Evolutionary conservation across 2,113 vertebrate species (phyloP).

Genomic region (Catagonus wagneri): DNA sequence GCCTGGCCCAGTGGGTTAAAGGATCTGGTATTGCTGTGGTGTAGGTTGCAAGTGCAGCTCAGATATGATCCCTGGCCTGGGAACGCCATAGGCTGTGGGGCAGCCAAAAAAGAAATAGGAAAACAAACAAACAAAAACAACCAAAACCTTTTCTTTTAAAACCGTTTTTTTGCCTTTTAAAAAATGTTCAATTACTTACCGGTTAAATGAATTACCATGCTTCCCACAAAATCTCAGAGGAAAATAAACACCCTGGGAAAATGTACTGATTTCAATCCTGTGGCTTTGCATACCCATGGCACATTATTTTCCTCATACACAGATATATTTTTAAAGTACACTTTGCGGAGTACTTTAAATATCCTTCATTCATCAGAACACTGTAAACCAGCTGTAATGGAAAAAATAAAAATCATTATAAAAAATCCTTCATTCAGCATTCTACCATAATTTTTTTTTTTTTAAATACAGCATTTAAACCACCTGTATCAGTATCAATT

Average conservation of each 20-base stretch:
- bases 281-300: not conserved
- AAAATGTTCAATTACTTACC: conserved; percentile 29
- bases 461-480: not conserved
- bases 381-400: no score
- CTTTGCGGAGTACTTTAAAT: not conserved
- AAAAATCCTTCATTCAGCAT: conserved; percentile 14
- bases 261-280: conserved; percentile 2
- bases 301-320: conserved; percentile 21
- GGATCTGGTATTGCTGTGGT: no score
- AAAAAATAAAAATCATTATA: no score
- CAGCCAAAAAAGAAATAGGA: no score
- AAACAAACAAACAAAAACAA: not conserved
- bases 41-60: no score
- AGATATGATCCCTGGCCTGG: no score
- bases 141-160: not conserved
- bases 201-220: conserved; percentile 25
- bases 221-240: not conserved
- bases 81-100: no score
- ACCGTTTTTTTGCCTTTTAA: not conserved
- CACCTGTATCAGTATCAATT: not conserved
- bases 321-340: conserved; percentile 36
- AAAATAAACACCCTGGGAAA: conserved; percentile 32
- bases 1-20: no score
- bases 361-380: not conserved
- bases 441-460: not conserved